phyloP scores from a whole-genome alignment of 2,888 invertebrate species.

The Mechanitis messenoides region DNA sequence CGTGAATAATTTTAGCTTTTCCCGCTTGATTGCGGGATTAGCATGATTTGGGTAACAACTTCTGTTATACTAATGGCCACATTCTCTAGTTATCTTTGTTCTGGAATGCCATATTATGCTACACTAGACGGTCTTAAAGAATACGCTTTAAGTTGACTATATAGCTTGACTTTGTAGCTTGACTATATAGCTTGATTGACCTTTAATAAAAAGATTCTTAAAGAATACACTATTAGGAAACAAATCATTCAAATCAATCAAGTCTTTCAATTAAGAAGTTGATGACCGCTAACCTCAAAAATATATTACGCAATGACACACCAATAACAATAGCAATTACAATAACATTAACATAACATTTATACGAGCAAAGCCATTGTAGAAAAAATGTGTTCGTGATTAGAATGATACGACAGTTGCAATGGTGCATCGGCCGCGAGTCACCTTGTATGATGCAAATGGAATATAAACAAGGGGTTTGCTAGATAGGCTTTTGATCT shows the following conservation, averaged over 20 bases:
- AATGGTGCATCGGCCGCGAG: slow-evolving; percentile 64
- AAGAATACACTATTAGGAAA: neutral
- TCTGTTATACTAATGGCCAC: slow-evolving; percentile 29
- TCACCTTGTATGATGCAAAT: slow-evolving; percentile 63
- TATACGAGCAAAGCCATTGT: slow-evolving; percentile 49
- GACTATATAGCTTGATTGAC: too few relatives aligned
- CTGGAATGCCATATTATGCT: neutral
- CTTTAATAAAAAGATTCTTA: too few relatives aligned
- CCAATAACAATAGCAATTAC: slow-evolving; percentile 45
- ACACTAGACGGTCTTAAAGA: neutral
- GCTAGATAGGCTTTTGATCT: slow-evolving; percentile 30
- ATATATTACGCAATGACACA: slow-evolving; percentile 55
- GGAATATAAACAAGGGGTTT: slow-evolving; percentile 51
- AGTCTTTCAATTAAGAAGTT: slow-evolving; percentile 11
- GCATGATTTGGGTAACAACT: slow-evolving; percentile 27
- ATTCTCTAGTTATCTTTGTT: slow-evolving; percentile 24
- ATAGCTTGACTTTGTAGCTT: too few relatives aligned
- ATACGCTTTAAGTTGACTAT: neutral
- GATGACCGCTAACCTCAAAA: slow-evolving; percentile 29
- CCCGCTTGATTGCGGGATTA: slow-evolving; percentile 36
- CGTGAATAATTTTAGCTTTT: slow-evolving; percentile 47
- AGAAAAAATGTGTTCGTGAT: slow-evolving; percentile 45
- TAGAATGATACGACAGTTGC: slow-evolving; percentile 51
- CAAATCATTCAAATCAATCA: neutral
- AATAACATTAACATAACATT: slow-evolving; percentile 58